These are phyloP conservation scores for Aegotheles bennettii DNA, from an alignment of 2,113 vertebrate genomes.

Conservation along the genomic window DNA sequence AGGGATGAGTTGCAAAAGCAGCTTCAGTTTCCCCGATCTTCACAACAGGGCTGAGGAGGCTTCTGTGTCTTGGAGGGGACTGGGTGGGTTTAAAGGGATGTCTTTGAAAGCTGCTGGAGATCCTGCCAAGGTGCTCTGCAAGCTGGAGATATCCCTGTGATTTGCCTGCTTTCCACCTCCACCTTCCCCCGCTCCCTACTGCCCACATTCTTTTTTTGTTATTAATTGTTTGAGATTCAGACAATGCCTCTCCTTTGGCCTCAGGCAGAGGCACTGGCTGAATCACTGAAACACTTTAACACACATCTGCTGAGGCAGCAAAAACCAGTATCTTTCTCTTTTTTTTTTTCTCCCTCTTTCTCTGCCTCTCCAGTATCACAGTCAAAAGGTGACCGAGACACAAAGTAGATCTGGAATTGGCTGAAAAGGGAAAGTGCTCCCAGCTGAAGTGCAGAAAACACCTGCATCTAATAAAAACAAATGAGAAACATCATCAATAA, in stretches of 20 bases:
- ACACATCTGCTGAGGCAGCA: slow-evolving; percentile 62
- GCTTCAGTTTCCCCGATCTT: not conserved
- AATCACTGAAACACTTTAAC: slow-evolving; percentile 55
- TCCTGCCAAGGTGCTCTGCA: not conserved
- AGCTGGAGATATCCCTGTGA: not conserved
- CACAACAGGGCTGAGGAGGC: not conserved
- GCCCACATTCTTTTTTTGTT: slow-evolving; percentile 44
- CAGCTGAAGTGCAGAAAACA: slow-evolving; percentile 68
- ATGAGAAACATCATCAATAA: slow-evolving; percentile 62
- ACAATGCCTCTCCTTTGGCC: slow-evolving; percentile 63
- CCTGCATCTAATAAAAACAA: slow-evolving; percentile 68
- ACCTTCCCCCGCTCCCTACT: not conserved
- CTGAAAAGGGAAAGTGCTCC: slow-evolving; percentile 61
- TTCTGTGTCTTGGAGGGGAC: not conserved
- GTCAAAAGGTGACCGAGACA: slow-evolving; percentile 55
- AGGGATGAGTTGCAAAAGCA: not conserved
- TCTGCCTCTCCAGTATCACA: slow-evolving; percentile 39
- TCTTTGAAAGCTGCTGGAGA: not conserved
- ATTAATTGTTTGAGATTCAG: slow-evolving; percentile 54
- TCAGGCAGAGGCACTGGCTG: slow-evolving; percentile 35
- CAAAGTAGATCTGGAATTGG: slow-evolving; percentile 46
- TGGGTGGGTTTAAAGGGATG: not conserved
- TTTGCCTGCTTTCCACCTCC: not conserved
- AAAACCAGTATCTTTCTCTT: not conserved
- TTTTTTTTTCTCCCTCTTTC: not conserved